These are phyloP conservation scores for Cataglyphis altisquamis DNA, from an alignment of 2,888 invertebrate genomes.

Conservation along the genomic window DNA sequence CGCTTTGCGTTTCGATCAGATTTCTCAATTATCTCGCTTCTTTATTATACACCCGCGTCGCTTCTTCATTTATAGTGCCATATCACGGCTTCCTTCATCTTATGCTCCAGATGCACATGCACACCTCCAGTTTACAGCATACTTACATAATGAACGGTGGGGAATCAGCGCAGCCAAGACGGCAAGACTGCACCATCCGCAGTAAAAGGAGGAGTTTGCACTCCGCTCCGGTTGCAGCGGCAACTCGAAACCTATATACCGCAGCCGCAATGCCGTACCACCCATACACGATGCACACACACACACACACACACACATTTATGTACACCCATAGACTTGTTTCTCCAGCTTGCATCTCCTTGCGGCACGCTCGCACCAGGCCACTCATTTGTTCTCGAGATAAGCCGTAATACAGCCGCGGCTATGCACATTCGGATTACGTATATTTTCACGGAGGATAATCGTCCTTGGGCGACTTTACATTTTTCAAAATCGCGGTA, in stretches of 20 bases:
- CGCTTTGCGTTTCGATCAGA: background rate
- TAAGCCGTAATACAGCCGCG: constrained; percentile 67
- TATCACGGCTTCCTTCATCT: background rate
- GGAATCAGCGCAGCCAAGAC: constrained; percentile 45
- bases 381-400: constrained; percentile 76
- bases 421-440: constrained; percentile 67
- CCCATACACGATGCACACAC: constrained; percentile 21
- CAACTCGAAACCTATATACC: constrained; percentile 66
- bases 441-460: constrained; percentile 58
- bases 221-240: constrained; percentile 62
- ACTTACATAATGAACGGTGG: constrained; percentile 47
- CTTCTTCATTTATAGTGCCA: background rate
- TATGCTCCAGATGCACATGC: constrained; percentile 11
- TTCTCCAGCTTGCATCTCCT: constrained; percentile 61
- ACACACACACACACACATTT: background rate
- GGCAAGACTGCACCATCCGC: constrained; percentile 53
- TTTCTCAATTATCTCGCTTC: constrained; percentile 4
- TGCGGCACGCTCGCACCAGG: constrained; percentile 62
- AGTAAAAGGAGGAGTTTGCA: constrained; percentile 61
- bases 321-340: constrained; percentile 17
- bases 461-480: constrained; percentile 16
- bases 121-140: constrained; percentile 8
- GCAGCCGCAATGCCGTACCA: constrained; percentile 73
- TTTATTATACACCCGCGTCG: background rate
- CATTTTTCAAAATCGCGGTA: constrained; percentile 10